Evolutionary conservation across 1,140 invertebrate species (phyloP), one percentile per base, ranked within the genome.

Genomic region (Zaprionus ghesquierei): DNA sequence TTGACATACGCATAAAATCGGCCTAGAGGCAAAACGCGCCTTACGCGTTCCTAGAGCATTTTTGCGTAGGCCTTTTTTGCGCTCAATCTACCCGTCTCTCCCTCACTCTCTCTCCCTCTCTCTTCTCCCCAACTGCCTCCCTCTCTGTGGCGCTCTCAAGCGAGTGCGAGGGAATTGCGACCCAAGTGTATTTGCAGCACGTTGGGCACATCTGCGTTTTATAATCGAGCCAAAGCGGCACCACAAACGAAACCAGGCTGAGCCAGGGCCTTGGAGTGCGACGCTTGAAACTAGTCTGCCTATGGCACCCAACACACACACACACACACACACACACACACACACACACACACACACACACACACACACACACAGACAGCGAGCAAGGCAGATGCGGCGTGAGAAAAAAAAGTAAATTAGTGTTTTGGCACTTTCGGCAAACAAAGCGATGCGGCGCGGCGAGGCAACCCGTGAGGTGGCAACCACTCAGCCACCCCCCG

Each of bases 351-450:
- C n/a, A 56, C 8, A 50, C 22, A 64, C 29, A 35, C 31, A 49
- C 10, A 51, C 38, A 35, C 9, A 53, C 5, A 35, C 13, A 61
- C 35, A 22, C 20, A 49, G 6, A 50, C 18, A 35, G 12, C 15
- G 23, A 49, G 12, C 20, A n/a, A 38, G 23, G 29, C 18, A 25
- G 25, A 65, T 38, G 22, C 44, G 33, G 13, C 68, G 49, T 63
- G 63, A 59, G 65, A 81, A 87, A 80, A 87, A 80, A 90, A 86
- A 79, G 86, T 89, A 89, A 90, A 89, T 89, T 89, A 89, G 86
- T 89, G 86, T 86, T 89, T 85, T 89, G 86, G 81, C 86, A 89
- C 86, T 89, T 86, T 90, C 79, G 76, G 86, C 86, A 89, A 84
- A 89, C 84, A 89, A 79, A 86, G 82, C 71, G 74, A 49, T 50